Percentiles rank a stretch among this genome's conserved stretches.
Evolutionary conservation across 2,888 invertebrate species (phyloP).

Genomic region (Tinea trinotella): DNA sequence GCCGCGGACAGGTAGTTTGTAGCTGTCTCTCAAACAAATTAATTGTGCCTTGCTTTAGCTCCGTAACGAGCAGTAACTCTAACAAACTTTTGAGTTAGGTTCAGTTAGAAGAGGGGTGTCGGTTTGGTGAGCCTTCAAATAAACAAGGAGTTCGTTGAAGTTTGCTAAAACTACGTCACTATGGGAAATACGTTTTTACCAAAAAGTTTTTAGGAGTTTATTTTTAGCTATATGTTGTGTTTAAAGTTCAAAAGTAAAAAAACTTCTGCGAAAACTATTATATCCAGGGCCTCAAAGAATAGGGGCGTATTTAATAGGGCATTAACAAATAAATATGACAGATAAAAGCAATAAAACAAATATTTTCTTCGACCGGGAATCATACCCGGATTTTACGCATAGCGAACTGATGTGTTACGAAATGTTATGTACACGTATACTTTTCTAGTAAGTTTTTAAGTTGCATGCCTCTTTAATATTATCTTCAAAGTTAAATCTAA

Average conservation of each 20-base stretch:
- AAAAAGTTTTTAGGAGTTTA: neutral
- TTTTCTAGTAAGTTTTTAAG: too few relatives aligned
- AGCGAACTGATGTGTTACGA: too few relatives aligned
- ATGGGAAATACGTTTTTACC: neutral
- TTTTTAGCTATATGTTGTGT: neutral
- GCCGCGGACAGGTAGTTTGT: constrained; percentile 61
- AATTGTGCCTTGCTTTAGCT: constrained; percentile 64
- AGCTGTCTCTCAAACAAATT: constrained; percentile 67
- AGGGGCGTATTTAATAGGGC: too few relatives aligned
- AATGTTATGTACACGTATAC: too few relatives aligned
- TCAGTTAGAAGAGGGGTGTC: constrained; percentile 37
- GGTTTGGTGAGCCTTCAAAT: constrained; percentile 23
- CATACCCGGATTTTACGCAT: too few relatives aligned
- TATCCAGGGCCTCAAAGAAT: too few relatives aligned
- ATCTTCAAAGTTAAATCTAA: too few relatives aligned
- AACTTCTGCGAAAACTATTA: too few relatives aligned
- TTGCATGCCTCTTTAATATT: too few relatives aligned
- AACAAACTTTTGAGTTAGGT: constrained; percentile 57
- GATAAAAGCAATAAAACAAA: too few relatives aligned
- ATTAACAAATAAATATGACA: too few relatives aligned
- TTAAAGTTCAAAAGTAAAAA: neutral
- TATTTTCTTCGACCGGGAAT: too few relatives aligned
- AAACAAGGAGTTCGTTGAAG: constrained; percentile 1
- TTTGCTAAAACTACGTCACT: neutral
- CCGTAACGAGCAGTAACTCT: constrained; percentile 51